Conservation (phyloP, 2,797 vertebrate species). For the Gadopsis bispinosus region DNA sequence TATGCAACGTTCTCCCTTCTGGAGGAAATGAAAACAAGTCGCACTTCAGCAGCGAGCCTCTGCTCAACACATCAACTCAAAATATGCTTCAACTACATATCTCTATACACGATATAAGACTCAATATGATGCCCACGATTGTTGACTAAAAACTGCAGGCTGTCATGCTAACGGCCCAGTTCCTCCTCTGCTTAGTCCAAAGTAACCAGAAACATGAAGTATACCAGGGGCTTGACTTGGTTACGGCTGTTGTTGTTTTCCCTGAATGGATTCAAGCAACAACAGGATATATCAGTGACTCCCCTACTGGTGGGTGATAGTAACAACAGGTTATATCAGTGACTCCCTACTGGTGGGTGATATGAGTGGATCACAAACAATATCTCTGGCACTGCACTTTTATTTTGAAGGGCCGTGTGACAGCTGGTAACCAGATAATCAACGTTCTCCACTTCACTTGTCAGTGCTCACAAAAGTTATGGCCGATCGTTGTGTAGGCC, state of each 20-base stretch:
- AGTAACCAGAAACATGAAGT: background rate
- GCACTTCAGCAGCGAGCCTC: background rate
- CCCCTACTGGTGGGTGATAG: no score
- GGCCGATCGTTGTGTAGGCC: background rate
- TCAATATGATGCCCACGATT: no score
- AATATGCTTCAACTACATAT: background rate
- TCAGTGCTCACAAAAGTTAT: no score
- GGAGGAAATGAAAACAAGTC: background rate
- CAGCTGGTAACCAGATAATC: no score
- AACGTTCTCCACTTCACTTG: no score
- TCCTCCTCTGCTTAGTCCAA: background rate
- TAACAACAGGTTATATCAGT: no score
- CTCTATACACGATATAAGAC: no score
- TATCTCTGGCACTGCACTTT: no score
- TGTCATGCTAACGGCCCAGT: background rate
- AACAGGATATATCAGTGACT: no score
- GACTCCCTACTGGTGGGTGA: no score
- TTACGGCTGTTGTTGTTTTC: background rate
- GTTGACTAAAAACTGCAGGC: background rate
- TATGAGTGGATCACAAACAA: no score
- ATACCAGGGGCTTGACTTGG: background rate
- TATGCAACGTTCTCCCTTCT: background rate
- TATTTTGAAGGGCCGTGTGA: no score
- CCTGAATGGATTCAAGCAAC: background rate
- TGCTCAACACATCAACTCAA: constrained; percentile 2